Evolutionary conservation across 2,113 vertebrate species (phyloP).

Genomic region (Menura novaehollandiae): DNA sequence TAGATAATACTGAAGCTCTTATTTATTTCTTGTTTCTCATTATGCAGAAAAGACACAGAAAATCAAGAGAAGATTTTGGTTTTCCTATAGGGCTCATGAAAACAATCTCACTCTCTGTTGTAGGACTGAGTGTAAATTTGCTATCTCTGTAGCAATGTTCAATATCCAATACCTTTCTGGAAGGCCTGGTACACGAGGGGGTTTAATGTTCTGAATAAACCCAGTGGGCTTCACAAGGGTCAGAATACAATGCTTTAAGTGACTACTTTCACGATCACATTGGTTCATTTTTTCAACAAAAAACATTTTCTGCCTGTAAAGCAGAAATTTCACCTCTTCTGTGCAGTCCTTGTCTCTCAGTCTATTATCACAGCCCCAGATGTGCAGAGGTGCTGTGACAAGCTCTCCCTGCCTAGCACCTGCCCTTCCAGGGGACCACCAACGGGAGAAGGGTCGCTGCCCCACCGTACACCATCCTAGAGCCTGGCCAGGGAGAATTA

Average conservation of each 20-base stretch:
- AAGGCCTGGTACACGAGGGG: fast-evolving
- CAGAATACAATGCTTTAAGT: background rate
- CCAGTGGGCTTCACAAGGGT: background rate
- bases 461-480: fast-evolving
- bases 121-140: background rate
- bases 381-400: background rate
- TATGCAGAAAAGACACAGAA: background rate
- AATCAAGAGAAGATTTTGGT: background rate
- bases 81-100: background rate
- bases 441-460: background rate
- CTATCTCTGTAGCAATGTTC: background rate
- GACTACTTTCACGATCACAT: background rate
- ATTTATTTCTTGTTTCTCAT: background rate
- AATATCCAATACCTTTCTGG: background rate
- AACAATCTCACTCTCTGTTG: background rate
- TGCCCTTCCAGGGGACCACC: background rate
- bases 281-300: background rate
- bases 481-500: background rate
- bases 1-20: background rate
- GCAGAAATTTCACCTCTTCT: background rate
- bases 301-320: fast-evolving
- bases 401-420: background rate
- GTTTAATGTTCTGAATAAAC: background rate
- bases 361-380: fast-evolving
- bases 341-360: background rate